These are phyloP conservation scores for Staurois parvus DNA, from an alignment of 2,797 vertebrate genomes.

Conservation along the genomic window DNA sequence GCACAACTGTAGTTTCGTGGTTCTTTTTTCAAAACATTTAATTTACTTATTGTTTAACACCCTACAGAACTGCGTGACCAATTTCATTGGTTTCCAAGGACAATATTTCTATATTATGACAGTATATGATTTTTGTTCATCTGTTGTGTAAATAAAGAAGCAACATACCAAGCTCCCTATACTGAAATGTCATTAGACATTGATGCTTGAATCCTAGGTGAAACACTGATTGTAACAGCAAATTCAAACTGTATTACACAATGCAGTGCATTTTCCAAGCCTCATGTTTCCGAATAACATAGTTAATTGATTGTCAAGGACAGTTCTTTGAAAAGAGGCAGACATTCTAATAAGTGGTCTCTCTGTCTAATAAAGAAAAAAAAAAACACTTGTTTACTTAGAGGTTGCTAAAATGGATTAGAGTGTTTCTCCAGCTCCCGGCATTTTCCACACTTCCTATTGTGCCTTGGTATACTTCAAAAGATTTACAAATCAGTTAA, in stretches of 20 bases:
- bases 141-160: slow-evolving; percentile 35
- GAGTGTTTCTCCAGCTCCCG: neutral
- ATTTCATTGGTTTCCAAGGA: slow-evolving; percentile 15
- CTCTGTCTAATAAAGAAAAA: slow-evolving; percentile 15
- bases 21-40: neutral
- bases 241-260: slow-evolving; percentile 56
- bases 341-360: slow-evolving; percentile 43
- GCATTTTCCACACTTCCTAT: neutral
- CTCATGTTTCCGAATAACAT: slow-evolving; percentile 39
- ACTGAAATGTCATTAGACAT: slow-evolving; percentile 46
- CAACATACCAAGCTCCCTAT: slow-evolving; percentile 24
- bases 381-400: slow-evolving; percentile 19
- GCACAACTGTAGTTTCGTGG: neutral
- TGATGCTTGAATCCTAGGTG: slow-evolving; percentile 41
- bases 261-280: slow-evolving; percentile 39
- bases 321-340: slow-evolving; percentile 50
- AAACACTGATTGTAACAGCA: slow-evolving; percentile 50
- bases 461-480: slow-evolving; percentile 10
- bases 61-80: neutral
- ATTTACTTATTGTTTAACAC: neutral
- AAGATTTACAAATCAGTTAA: slow-evolving; percentile 30
- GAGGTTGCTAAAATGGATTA: slow-evolving; percentile 22
- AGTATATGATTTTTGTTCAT: slow-evolving; percentile 24
- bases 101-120: slow-evolving; percentile 24
- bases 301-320: slow-evolving; percentile 60